Evolutionary conservation across 2,888 invertebrate species (phyloP).

Genomic region (Megaustenia siamemsis): DNA sequence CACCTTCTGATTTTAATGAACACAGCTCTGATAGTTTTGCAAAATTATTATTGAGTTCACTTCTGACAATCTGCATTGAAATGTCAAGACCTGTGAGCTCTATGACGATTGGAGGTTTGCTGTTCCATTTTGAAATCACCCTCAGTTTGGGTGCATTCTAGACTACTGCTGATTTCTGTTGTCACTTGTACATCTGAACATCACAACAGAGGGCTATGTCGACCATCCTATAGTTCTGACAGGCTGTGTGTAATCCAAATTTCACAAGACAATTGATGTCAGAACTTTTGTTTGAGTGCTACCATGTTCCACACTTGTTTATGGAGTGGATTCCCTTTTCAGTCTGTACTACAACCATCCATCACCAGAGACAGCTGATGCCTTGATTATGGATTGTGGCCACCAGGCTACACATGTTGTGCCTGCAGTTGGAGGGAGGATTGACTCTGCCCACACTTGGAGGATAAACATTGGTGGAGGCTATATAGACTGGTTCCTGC

Average conservation of each 20-base stretch:
- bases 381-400: conserved; percentile 90
- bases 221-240: conserved; percentile 93
- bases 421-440: conserved; percentile 86
- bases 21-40: too few relatives aligned
- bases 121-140: too few relatives aligned
- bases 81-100: too few relatives aligned
- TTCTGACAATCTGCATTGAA: too few relatives aligned
- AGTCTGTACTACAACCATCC: conserved; percentile 76
- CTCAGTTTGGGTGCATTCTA: too few relatives aligned
- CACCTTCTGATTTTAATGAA: too few relatives aligned
- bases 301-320: conserved; percentile 91
- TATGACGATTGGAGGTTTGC: too few relatives aligned
- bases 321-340: conserved; percentile 90
- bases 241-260: conserved; percentile 93
- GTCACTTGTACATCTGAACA: conserved; percentile 93
- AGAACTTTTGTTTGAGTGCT: conserved; percentile 95
- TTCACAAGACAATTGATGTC: conserved; percentile 95
- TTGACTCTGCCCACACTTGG: conserved; percentile 86
- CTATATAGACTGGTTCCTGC: conserved; percentile 91
- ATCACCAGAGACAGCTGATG: conserved; percentile 80
- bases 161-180: too few relatives aligned
- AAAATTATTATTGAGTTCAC: too few relatives aligned
- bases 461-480: conserved; percentile 93
- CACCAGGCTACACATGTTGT: conserved; percentile 93
- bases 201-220: conserved; percentile 88